Percentiles rank a stretch among this genome's conserved stretches.
These are phyloP conservation scores for Semnornis frantzii DNA, from an alignment of 2,113 vertebrate genomes.

Conservation along the genomic window DNA sequence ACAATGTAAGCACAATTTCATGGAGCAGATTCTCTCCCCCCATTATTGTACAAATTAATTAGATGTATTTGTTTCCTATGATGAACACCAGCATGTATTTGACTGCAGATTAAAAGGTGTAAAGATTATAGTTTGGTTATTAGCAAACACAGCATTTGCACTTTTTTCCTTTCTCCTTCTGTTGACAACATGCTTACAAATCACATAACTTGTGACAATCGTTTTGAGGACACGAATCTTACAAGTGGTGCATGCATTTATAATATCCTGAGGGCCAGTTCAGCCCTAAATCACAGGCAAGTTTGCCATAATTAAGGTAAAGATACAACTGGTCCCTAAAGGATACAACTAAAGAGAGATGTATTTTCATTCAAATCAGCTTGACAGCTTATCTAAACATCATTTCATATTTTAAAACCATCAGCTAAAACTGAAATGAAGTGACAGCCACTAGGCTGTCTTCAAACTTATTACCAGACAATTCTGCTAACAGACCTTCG, in stretches of 20 bases:
- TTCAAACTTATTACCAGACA: not conserved
- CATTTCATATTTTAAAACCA: not conserved
- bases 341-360: slow-evolving; percentile 12
- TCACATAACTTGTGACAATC: not conserved
- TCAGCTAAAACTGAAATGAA: not conserved
- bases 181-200: not conserved
- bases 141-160: slow-evolving; percentile 39
- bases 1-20: slow-evolving; percentile 22
- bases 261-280: not conserved
- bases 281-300: not conserved
- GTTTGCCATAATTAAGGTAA: not conserved
- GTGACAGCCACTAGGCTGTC: not conserved
- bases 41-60: slow-evolving; percentile 53
- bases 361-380: slow-evolving; percentile 13
- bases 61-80: slow-evolving; percentile 26
- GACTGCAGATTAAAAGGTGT: slow-evolving; percentile 41
- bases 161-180: slow-evolving; percentile 4
- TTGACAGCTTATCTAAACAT: not conserved
- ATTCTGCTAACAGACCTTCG: not conserved
- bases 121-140: slow-evolving; percentile 20
- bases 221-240: not conserved
- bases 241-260: not conserved
- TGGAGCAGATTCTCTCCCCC: slow-evolving; percentile 3
- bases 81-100: slow-evolving; percentile 62
- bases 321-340: not conserved